phyloP scores from a whole-genome alignment of 2,113 vertebrate genomes.

The Nettapus auritus region DNA sequence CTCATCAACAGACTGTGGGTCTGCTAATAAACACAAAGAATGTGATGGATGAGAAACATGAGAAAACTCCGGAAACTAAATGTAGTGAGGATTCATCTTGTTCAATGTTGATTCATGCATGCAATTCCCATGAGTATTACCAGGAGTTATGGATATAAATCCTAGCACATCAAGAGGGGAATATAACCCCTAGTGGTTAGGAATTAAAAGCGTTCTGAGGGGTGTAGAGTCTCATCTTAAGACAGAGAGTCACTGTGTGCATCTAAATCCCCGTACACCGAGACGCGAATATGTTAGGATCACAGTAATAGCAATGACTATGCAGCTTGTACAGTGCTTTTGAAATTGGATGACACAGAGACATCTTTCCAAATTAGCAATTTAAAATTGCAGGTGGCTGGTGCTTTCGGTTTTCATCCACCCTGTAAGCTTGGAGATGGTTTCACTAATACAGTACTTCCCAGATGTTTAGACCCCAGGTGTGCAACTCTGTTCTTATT shows the following conservation, averaged over 20 bases:
- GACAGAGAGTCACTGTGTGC: background rate
- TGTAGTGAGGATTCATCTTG: background rate
- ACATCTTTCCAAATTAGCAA: background rate
- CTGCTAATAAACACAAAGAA: background rate
- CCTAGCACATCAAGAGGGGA: slow-evolving; percentile 31
- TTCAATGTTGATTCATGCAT: background rate
- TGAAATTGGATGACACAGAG: background rate
- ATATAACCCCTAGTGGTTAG: slow-evolving; percentile 5
- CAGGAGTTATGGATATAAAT: slow-evolving; percentile 32
- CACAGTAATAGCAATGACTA: background rate
- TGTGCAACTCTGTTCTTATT: slow-evolving; percentile 21
- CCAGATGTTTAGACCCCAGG: slow-evolving; percentile 56
- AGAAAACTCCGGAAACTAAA: slow-evolving; percentile 11
- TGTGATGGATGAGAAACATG: fast-evolving
- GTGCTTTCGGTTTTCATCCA: slow-evolving; percentile 20
- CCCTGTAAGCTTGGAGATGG: slow-evolving; percentile 16
- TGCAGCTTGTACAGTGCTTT: slow-evolving; percentile 7
- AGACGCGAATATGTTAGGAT: background rate
- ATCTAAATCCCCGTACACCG: slow-evolving; percentile 9
- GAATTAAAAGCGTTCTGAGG: slow-evolving; percentile 57
- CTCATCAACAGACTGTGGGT: background rate
- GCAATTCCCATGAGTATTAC: slow-evolving; percentile 40
- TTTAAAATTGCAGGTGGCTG: slow-evolving; percentile 54
- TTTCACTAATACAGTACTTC: slow-evolving; percentile 18
- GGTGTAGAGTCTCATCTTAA: slow-evolving; percentile 18